A percentile compares a stretch with the other conserved stretches of the same genome.
Evolutionary conservation across 2,888 invertebrate genomes (phyloP).

Genomic region (Tiliacea aurago): DNA sequence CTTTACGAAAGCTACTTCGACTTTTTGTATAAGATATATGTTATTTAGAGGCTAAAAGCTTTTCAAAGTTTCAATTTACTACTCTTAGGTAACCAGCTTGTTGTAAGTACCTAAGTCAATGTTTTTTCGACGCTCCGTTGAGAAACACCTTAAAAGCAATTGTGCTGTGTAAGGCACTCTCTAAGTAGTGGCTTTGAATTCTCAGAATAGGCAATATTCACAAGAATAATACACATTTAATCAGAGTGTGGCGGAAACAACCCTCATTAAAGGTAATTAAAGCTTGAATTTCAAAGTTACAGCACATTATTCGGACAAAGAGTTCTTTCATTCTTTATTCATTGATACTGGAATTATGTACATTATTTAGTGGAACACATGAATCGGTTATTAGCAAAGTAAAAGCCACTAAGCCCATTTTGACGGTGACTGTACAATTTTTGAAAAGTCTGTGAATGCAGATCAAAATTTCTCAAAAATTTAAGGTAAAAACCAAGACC

Average conservation of each 20-base stretch:
- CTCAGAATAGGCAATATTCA: conserved; percentile 36
- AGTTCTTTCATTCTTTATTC: conserved; percentile 60
- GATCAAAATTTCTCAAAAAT: too few relatives aligned
- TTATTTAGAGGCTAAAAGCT: conserved; percentile 53
- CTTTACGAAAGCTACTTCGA: conserved; percentile 21
- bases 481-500: too few relatives aligned
- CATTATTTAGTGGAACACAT: conserved; percentile 18
- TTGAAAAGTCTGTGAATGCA: too few relatives aligned
- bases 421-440: too few relatives aligned
- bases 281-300: conserved; percentile 55
- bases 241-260: conserved; percentile 53
- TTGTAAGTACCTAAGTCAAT: conserved; percentile 20
- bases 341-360: conserved; percentile 51
- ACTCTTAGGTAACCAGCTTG: conserved; percentile 12
- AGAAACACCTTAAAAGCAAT: conserved; percentile 50
- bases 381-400: conserved; percentile 35
- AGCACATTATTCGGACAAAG: conserved; percentile 40
- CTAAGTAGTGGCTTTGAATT: conserved; percentile 34
- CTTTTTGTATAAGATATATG: conserved; percentile 11
- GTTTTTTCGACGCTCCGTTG: conserved; percentile 27
- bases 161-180: conserved; percentile 21
- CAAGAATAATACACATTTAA: conserved; percentile 59
- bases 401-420: conserved; percentile 5
- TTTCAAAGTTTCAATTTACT: conserved; percentile 52
- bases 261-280: conserved; percentile 59